phyloP scores from a whole-genome alignment of 2,797 vertebrate genomes.

The Catostomus latipinnis region DNA sequence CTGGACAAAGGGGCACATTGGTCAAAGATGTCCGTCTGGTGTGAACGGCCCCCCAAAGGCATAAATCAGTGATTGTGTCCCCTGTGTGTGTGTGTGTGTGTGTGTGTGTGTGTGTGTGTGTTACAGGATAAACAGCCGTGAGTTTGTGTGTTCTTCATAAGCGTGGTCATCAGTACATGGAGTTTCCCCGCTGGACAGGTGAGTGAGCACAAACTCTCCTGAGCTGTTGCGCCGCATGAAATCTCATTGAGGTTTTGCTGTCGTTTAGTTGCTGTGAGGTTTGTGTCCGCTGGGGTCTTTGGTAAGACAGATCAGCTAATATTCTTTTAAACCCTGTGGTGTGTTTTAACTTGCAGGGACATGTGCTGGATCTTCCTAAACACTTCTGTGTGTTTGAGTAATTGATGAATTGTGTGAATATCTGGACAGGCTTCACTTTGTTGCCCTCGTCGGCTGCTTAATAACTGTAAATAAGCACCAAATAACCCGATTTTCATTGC shows the following conservation, averaged over 20 bases:
- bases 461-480: conserved; percentile 25
- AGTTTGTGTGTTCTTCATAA: conserved; percentile 61
- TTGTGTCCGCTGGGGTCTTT: not conserved
- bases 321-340: conserved; percentile 7
- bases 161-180: conserved; percentile 77
- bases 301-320: conserved; percentile 28
- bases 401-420: conserved; percentile 36
- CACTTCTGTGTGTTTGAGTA: conserved; percentile 4
- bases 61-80: not conserved
- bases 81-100: no score
- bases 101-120: conserved; percentile 14
- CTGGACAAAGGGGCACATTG: no score
- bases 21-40: no score
- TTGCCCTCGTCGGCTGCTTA: conserved; percentile 30
- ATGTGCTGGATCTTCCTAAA: not conserved
- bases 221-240: not conserved
- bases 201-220: conserved; percentile 50
- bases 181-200: conserved; percentile 84
- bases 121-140: conserved; percentile 19
- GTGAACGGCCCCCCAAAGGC: no score
- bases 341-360: not conserved
- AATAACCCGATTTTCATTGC: conserved; percentile 24
- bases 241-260: not conserved
- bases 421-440: conserved; percentile 30
- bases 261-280: not conserved